These are phyloP conservation scores for Myzus persicae DNA, from an alignment of 1,140 invertebrate genomes.

Conservation along the genomic window DNA sequence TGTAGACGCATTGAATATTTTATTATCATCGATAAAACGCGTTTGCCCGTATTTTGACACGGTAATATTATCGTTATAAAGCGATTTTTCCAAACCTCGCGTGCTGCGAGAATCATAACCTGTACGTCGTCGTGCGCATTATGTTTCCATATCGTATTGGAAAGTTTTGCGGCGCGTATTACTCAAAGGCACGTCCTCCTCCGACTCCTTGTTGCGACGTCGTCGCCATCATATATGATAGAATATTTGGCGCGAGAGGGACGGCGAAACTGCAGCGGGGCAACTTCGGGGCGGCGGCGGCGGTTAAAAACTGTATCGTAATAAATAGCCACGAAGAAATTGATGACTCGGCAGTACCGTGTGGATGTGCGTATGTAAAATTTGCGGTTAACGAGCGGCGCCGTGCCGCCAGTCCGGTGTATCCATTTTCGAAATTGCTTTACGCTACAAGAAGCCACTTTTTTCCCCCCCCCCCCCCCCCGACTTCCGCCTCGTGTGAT, in stretches of 20 bases:
- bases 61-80: too few species aligned
- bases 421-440: constrained; percentile 38
- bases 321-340: constrained; percentile 37
- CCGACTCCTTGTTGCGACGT: background rate
- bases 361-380: constrained; percentile 31
- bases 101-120: background rate
- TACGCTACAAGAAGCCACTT: background rate
- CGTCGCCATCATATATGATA: background rate
- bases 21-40: background rate
- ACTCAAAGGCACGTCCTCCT: background rate
- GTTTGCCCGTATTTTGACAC: background rate
- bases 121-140: background rate
- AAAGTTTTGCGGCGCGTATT: background rate
- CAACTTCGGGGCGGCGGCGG: background rate
- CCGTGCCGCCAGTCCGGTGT: constrained; percentile 1
- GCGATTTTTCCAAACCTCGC: background rate
- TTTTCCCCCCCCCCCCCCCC: background rate
- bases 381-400: constrained; percentile 22
- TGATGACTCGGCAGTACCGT: background rate
- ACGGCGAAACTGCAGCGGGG: background rate
- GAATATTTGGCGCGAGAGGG: background rate
- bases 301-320: background rate
- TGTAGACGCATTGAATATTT: too few species aligned
- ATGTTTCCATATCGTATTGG: background rate
- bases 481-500: too few species aligned